Conservation (phyloP, 2,113 vertebrate species). For the Herpetotheres cachinnans region DNA sequence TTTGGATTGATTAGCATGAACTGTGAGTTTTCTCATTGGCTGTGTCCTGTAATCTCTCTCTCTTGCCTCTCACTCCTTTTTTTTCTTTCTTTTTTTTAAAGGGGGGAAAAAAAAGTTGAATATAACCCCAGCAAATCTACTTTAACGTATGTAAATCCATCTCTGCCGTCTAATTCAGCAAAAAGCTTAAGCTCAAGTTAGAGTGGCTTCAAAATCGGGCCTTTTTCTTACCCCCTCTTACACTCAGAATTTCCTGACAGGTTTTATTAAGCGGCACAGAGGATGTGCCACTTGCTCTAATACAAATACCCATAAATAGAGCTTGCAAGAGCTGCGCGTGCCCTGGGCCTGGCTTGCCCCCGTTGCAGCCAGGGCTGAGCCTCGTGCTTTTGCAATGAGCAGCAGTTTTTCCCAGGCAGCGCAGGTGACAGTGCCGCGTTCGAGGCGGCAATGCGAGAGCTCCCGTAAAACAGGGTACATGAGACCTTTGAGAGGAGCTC, state of each 20-base stretch:
- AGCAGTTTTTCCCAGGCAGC: neutral
- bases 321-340: neutral
- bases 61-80: neutral
- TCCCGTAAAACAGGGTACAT: neutral
- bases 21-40: neutral
- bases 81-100: neutral
- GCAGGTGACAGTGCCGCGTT: fast-evolving
- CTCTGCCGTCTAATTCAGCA: neutral
- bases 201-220: neutral
- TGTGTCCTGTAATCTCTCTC: neutral
- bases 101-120: fast-evolving
- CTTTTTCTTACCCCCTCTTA: neutral
- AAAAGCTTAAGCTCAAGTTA: neutral
- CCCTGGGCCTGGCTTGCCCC: neutral
- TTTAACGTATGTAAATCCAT: neutral
- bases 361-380: neutral
- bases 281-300: fast-evolving
- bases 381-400: neutral
- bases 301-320: neutral
- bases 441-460: neutral
- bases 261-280: neutral
- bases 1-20: neutral
- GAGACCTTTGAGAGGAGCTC: neutral
- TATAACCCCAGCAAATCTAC: neutral
- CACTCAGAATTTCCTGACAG: neutral